phyloP scores from a whole-genome alignment of 92 coral and sea anemone species.

The Epizoanthus scotinus region DNA sequence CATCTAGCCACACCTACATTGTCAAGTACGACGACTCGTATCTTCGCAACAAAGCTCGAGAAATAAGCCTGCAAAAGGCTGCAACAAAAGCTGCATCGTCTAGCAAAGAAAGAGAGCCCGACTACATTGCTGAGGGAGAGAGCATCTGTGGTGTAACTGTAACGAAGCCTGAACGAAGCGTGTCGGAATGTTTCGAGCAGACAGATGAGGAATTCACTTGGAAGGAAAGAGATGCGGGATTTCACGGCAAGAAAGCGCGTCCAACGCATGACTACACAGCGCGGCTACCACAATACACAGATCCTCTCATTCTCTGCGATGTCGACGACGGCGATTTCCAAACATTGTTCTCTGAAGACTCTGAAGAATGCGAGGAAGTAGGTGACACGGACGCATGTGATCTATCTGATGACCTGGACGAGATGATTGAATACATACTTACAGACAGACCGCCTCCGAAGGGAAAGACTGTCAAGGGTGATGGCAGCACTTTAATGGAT shows the following conservation, averaged over 20 bases:
- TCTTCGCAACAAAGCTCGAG: not conserved
- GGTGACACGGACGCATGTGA: not conserved
- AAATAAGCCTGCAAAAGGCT: not conserved
- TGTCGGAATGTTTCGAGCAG: conserved; percentile 8
- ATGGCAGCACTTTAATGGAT: not conserved
- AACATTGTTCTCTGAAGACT: not conserved
- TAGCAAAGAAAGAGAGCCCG: not conserved
- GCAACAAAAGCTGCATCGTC: not conserved
- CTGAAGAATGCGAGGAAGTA: not conserved
- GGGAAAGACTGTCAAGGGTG: not conserved
- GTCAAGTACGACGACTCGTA: conserved; percentile 24
- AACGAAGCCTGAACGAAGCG: not conserved
- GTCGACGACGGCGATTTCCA: conserved; percentile 2
- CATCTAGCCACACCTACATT: conserved; percentile 1
- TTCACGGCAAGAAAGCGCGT: not conserved
- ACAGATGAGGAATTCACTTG: not conserved
- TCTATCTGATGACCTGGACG: not conserved
- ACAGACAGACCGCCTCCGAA: conserved; percentile 9
- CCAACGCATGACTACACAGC: conserved; percentile 9
- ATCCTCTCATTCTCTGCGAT: conserved; percentile 11
- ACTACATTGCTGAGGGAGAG: not conserved
- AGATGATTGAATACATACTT: conserved; percentile 16
- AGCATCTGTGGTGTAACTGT: no score
- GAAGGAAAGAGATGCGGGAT: not conserved
- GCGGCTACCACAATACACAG: conserved; percentile 8